A percentile compares a stretch with the other conserved stretches of the same genome.
phyloP scores from a whole-genome alignment of 2,797 vertebrate species.

The Eulemur albifrons region DNA sequence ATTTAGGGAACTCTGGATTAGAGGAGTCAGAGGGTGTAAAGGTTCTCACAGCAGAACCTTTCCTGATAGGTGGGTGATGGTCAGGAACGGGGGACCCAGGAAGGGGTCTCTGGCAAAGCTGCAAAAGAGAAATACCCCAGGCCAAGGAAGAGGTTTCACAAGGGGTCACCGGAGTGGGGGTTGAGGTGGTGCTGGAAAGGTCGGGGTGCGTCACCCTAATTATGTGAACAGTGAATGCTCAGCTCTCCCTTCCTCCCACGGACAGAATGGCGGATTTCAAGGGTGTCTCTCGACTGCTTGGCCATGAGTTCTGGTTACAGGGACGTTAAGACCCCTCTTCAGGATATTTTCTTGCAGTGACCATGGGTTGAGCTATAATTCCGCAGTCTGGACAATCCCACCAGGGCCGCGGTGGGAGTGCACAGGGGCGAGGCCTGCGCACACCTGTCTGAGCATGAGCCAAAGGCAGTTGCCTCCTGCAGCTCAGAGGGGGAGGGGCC shows the following conservation, averaged over 20 bases:
- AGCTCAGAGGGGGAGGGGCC: neutral
- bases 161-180: neutral
- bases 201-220: neutral
- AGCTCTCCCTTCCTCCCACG: neutral
- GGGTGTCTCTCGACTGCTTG: neutral
- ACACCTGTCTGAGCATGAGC: neutral
- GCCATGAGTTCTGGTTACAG: neutral
- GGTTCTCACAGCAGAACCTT: neutral
- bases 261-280: neutral
- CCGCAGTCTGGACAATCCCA: neutral
- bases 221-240: neutral
- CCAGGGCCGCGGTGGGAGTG: too few species aligned
- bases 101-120: neutral
- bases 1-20: neutral
- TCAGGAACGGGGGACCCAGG: neutral
- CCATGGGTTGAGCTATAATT: neutral
- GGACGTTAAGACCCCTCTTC: neutral
- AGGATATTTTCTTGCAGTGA: neutral
- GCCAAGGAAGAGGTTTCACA: neutral
- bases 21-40: rapidly evolving
- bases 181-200: neutral
- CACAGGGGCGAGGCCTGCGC: neutral
- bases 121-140: neutral
- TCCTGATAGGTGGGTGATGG: too few species aligned
- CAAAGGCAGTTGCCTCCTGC: neutral